phyloP scores from a whole-genome alignment of 2,888 invertebrate genomes.

The Morinoia aosen region DNA sequence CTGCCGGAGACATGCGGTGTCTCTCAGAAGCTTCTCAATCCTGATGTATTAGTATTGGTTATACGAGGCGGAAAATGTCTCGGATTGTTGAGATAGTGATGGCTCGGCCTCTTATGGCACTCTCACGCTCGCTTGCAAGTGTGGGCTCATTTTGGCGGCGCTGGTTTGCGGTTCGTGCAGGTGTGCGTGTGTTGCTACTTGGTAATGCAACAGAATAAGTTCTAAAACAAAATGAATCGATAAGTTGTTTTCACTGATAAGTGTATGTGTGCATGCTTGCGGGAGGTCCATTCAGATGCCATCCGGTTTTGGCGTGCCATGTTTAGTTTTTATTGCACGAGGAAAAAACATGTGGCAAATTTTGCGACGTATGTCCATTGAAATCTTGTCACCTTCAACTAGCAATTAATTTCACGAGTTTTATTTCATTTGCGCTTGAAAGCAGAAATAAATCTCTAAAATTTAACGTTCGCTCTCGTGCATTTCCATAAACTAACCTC shows the following conservation, averaged over 20 bases:
- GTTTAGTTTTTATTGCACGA: neutral
- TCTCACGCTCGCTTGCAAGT: neutral
- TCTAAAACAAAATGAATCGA: neutral
- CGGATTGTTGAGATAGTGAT: slow-evolving; percentile 51
- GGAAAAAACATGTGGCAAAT: neutral
- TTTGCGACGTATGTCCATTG: neutral
- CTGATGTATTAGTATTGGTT: slow-evolving; percentile 53
- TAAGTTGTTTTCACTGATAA: neutral
- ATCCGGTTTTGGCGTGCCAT: neutral
- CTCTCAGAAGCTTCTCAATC: slow-evolving; percentile 43
- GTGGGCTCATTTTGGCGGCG: neutral
- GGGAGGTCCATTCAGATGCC: neutral
- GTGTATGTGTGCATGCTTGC: neutral
- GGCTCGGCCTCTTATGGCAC: neutral
- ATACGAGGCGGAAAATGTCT: slow-evolving; percentile 51
- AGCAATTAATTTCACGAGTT: neutral
- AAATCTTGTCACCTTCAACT: neutral
- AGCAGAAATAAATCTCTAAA: neutral
- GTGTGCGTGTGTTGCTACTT: neutral
- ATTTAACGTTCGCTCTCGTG: neutral
- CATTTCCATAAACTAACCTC: neutral
- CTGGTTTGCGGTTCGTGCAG: neutral
- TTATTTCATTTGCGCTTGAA: neutral
- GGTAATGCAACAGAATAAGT: neutral
- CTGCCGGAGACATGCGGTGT: slow-evolving; percentile 33